Base-by-base conservation (phyloP, 2,797 vertebrate species). In the Phaenicophaeus curvirostris region DNA sequence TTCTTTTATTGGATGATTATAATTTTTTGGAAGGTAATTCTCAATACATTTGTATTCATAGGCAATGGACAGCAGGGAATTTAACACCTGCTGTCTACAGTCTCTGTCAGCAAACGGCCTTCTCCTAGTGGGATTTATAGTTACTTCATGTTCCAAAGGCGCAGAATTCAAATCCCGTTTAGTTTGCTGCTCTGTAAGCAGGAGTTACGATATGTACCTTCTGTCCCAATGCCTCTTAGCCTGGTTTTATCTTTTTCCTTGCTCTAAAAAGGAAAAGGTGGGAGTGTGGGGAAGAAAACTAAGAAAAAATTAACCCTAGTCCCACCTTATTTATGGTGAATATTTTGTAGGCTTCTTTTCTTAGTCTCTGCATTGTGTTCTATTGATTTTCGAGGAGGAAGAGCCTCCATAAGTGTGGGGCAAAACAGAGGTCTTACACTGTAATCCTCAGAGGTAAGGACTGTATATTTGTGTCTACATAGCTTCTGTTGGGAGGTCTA, bases 111-210 rank as follows among this genome's bases (percentile, higher is more conserved):
- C 35, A 93, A 94, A 54, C 67, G 59, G 48, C 65, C 58, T 63
- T 86, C 33, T 85, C 30, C 55, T 85, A 15, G 12, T 50, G 85
- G 78, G 75, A 76, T 89, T 89, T 93, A 53, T 27, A 35, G 55
- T 51, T 87, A 27, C 31, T 90, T 87, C 30, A 11, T 79, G 13
- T 67, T 82, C 90, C 65, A 65, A 42, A 93, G 67, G 84, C 1
- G 62, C 84, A 94, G 33, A 89, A 90, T 94, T 95, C 65, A 92
- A 95, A 89, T 68, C 57, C 27, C 80, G 9, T 67, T 65, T 39
- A 57, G n/a, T 65, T 89, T 77, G 48, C 46, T 76, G 55, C 72
- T 25, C 57, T 84, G 12, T 37, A 31, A 67, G 28, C 27, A 54
- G 50, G 46, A 50, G 23, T 54, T 87, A 21, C 1, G 2, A 13